Base-by-base conservation (phyloP, 2,797 vertebrate genomes). In the Enteromius trimaculatus region DNA sequence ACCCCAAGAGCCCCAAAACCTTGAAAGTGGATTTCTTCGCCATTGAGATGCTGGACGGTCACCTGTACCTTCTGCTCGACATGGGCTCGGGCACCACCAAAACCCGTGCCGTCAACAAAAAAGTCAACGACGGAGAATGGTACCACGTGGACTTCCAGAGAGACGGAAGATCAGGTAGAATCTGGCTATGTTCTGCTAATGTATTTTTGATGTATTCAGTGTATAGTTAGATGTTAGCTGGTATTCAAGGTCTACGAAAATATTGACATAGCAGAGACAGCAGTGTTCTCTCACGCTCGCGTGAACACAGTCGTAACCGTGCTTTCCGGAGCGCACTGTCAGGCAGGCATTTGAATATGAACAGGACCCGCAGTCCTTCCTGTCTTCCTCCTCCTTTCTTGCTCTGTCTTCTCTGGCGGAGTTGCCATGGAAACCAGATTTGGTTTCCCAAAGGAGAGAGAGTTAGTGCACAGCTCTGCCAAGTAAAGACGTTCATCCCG, bases 81-180 rank as follows among this genome's bases (percentile, higher is more conserved):
- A 99, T 99, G 98, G 98, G 98, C 79, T 99, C 98, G 14, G 98
- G 98, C 88, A 98, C 98, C 87, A 99, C 98, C 89, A 99, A 99
- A 93, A 98, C 97, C 87, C 97, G 94, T 90, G 97, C 97, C 29
- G 94, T 98, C 16, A 97, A 97, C 92, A 97, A 94, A 90, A 99
- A 99, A 88, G 98, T 99, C 88, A 99, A 99, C 71, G 98, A 99
- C 4, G 98, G 98, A 80, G 97, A 99, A 88, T 99, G 98, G 98
- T 98, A 99, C 91, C 98, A 99, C 1, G 97, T 99, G 86, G 98
- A 99, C 92, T 99, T 99, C 89, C 98, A 99, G 89, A 94, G 98
- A 79, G 98, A 99, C 0, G 98, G 98, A 83, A 95, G 98, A 79
- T 97, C 97, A 95, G 98, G 98, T 99, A 94, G 88, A 23, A 49